A percentile compares a stretch with the other conserved stretches of the same genome.
Conservation (phyloP, 37 sponge, comb jelly and placozoan genomes). For the Dysidea cf. avara region DNA sequence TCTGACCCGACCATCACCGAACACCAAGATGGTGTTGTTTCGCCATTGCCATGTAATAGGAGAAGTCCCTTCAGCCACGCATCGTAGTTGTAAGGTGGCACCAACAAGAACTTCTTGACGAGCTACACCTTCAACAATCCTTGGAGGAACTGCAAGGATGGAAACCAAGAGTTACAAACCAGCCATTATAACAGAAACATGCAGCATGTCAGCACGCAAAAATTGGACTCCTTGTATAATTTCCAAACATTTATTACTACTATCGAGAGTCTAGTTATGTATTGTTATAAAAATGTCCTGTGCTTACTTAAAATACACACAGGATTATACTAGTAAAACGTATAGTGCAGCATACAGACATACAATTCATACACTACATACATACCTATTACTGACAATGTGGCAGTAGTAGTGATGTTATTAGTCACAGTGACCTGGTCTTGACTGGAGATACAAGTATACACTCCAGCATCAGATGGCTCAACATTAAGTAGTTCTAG, state of each 20-base stretch:
- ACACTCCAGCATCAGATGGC: conserved; percentile 40
- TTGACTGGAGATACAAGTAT: conserved; percentile 28
- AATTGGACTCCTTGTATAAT: too few relatives aligned
- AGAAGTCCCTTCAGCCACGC: conserved; percentile 19
- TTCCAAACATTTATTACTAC: too few relatives aligned
- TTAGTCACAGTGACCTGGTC: not conserved
- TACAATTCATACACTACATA: too few relatives aligned
- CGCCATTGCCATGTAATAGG: conserved; percentile 50
- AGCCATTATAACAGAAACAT: too few relatives aligned
- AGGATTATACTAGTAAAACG: too few relatives aligned
- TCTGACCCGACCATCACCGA: not conserved
- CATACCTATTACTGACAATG: conserved; percentile 6
- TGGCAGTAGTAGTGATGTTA: not conserved
- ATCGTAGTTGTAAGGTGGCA: conserved; percentile 7
- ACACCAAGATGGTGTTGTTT: not conserved
- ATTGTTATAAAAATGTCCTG: too few relatives aligned
- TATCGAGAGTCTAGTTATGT: too few relatives aligned
- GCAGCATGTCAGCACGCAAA: too few relatives aligned
- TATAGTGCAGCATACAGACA: too few relatives aligned
- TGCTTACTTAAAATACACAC: too few relatives aligned
- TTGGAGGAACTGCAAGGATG: conserved; percentile 28
- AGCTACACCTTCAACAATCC: conserved; percentile 11
- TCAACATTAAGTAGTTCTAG: conserved; percentile 5
- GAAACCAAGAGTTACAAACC: too few relatives aligned
- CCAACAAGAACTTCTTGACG: conserved; percentile 7